Conservation (phyloP, 2,888 invertebrate genomes). For the Catocala nupta region DNA sequence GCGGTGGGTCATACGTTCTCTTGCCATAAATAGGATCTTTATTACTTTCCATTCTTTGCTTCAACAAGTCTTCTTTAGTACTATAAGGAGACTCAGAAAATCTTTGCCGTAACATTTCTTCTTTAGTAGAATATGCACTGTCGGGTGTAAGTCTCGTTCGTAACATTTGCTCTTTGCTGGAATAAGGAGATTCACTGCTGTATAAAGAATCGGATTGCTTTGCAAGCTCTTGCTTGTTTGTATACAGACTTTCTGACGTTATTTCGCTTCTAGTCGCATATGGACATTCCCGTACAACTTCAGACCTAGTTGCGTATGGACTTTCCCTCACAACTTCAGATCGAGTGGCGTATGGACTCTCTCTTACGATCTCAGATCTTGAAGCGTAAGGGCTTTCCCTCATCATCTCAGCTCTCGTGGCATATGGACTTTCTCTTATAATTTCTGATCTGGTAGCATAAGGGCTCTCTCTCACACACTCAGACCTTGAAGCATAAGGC, state of each 20-base stretch:
- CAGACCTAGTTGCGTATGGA: slow-evolving; percentile 54
- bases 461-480: slow-evolving; percentile 54
- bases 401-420: slow-evolving; percentile 56
- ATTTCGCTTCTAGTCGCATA: slow-evolving; percentile 63
- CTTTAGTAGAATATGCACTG: slow-evolving; percentile 82
- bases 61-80: slow-evolving; percentile 82
- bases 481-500: slow-evolving; percentile 69
- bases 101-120: slow-evolving; percentile 84
- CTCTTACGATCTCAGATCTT: slow-evolving; percentile 37
- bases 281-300: slow-evolving; percentile 58
- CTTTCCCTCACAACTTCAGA: slow-evolving; percentile 31
- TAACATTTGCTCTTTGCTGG: slow-evolving; percentile 81
- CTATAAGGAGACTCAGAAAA: slow-evolving; percentile 84
- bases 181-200: slow-evolving; percentile 79
- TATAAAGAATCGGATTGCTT: slow-evolving; percentile 74
- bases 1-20: slow-evolving; percentile 82
- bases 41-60: slow-evolving; percentile 76
- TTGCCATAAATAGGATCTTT: slow-evolving; percentile 80
- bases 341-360: slow-evolving; percentile 51
- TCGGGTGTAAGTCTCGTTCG: slow-evolving; percentile 75
- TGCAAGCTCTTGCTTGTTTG: slow-evolving; percentile 66
- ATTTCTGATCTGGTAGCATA: slow-evolving; percentile 58
- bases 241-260: slow-evolving; percentile 63
- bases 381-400: slow-evolving; percentile 57
- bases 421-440: slow-evolving; percentile 57